These are phyloP conservation scores for Phortica variegata DNA, from an alignment of 1,140 invertebrate species.

Conservation along the genomic window DNA sequence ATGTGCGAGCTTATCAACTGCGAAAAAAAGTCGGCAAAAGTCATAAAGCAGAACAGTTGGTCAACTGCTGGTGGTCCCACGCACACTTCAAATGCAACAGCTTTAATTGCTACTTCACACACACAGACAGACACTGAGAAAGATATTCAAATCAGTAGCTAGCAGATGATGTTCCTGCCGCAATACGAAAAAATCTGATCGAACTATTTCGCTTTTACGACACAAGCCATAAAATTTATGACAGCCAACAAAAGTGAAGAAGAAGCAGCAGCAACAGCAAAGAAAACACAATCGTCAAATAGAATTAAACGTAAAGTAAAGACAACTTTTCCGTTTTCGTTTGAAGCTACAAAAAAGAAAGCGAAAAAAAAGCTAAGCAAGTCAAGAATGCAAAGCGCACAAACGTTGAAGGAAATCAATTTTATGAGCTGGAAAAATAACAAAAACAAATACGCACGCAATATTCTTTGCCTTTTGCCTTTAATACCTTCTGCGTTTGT, in stretches of 20 bases:
- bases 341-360: slow-evolving; percentile 10
- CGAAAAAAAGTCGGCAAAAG: no score
- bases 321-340: neutral
- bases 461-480: neutral
- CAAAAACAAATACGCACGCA: slow-evolving; percentile 20
- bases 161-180: no score
- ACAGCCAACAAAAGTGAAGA: slow-evolving; percentile 22
- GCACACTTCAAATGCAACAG: no score
- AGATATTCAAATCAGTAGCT: slow-evolving; percentile 28
- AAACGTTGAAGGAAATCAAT: slow-evolving; percentile 54
- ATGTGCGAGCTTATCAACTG: no score
- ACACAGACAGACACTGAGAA: slow-evolving; percentile 25
- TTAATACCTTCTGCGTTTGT: no score
- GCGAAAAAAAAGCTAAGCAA: slow-evolving; percentile 18
- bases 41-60: no score
- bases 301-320: slow-evolving; percentile 3
- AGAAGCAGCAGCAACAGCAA: neutral
- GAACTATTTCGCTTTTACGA: slow-evolving; percentile 47
- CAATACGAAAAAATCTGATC: slow-evolving; percentile 22
- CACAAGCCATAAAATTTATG: slow-evolving; percentile 56
- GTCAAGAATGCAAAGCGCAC: no score
- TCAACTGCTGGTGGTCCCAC: no score
- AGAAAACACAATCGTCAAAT: neutral
- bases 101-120: slow-evolving; percentile 18
- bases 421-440: slow-evolving; percentile 50